Evolutionary conservation across 2,888 invertebrate species (phyloP).

Genomic region (Ariolimax columbianus): DNA sequence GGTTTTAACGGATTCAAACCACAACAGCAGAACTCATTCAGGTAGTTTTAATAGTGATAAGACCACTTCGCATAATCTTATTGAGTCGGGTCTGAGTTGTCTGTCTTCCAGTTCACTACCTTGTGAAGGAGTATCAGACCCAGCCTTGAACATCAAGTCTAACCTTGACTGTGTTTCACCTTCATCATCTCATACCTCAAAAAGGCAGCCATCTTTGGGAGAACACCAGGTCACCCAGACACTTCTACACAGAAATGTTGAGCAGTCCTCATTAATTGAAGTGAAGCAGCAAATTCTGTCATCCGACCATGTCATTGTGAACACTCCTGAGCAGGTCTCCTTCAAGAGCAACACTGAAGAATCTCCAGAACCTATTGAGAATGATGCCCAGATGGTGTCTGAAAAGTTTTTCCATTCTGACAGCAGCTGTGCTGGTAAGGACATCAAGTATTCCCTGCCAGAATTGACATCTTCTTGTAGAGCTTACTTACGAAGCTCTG

Average conservation of each 20-base stretch:
- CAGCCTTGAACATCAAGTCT: not conserved
- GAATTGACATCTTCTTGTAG: slow-evolving; percentile 27
- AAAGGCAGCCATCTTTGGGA: not conserved
- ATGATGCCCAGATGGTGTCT: not conserved
- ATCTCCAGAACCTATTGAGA: not conserved
- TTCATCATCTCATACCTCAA: not conserved
- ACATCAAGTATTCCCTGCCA: slow-evolving; percentile 16
- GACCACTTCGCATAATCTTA: not conserved
- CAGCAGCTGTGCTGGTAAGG: not conserved
- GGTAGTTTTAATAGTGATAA: not conserved
- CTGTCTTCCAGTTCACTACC: not conserved
- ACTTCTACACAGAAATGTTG: too few relatives aligned
- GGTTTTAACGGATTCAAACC: not conserved
- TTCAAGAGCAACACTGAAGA: not conserved
- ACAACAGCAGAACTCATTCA: not conserved
- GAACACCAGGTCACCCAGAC: not conserved
- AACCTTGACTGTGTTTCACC: not conserved
- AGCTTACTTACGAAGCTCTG: not conserved
- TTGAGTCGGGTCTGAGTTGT: not conserved
- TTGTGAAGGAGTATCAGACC: not conserved
- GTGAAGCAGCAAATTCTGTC: not conserved
- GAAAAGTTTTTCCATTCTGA: not conserved
- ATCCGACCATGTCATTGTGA: too few relatives aligned
- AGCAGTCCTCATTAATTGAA: not conserved
- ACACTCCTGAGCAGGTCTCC: not conserved